A percentile compares a stretch with the other conserved stretches of the same genome.
phyloP scores from a whole-genome alignment of 1,140 invertebrate genomes.

The Sycobia sp. region DNA sequence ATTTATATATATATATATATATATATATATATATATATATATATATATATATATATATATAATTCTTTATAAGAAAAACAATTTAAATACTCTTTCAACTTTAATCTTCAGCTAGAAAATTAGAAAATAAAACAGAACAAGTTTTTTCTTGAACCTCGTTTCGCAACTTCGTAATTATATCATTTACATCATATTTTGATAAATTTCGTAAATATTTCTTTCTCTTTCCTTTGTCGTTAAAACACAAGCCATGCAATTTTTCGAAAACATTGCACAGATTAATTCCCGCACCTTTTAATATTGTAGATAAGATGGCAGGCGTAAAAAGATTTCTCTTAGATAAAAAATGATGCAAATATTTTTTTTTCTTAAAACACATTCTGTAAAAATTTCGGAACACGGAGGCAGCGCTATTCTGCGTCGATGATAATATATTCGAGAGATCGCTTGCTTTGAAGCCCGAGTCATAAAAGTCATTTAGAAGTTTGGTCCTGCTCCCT shows the following conservation, averaged over 20 bases:
- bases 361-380: conserved; percentile 42
- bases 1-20: too few species aligned
- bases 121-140: too few species aligned
- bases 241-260: conserved; percentile 49
- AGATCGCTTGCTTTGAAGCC: background rate
- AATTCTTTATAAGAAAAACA: too few species aligned
- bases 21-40: too few species aligned
- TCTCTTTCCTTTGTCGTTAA: conserved; percentile 44
- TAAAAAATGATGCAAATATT: conserved; percentile 40
- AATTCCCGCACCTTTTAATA: conserved; percentile 41
- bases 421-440: conserved; percentile 38
- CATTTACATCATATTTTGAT: conserved; percentile 36
- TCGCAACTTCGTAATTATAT: background rate
- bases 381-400: conserved; percentile 47
- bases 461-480: conserved; percentile 40
- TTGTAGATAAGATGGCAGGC: conserved; percentile 40
- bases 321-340: conserved; percentile 38
- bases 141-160: background rate
- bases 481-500: conserved; percentile 40
- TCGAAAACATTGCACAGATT: conserved; percentile 41
- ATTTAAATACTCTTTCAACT: too few species aligned
- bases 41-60: too few species aligned
- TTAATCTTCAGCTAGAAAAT: too few species aligned
- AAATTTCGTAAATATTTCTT: conserved; percentile 46
- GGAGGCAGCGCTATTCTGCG: conserved; percentile 44